Evolutionary conservation across 2,113 vertebrate species (phyloP).

Genomic region (Lutjanus erythropterus): DNA sequence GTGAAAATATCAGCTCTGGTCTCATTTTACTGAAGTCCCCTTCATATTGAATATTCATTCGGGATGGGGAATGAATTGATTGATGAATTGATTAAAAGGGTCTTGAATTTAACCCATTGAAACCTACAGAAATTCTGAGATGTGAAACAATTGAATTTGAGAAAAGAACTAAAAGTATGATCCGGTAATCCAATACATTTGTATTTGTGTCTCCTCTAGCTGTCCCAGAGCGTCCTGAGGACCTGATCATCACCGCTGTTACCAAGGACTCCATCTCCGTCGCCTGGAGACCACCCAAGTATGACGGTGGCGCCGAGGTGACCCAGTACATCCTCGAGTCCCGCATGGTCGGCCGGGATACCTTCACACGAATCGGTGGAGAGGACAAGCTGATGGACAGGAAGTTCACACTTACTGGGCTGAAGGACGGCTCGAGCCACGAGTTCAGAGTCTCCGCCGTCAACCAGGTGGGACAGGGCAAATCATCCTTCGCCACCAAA

Average conservation of each 20-base stretch:
- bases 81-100: no score
- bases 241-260: constrained; percentile 92
- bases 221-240: constrained; percentile 96
- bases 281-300: constrained; percentile 97
- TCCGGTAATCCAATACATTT: not conserved
- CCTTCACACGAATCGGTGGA: constrained; percentile 88
- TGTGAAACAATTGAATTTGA: no score
- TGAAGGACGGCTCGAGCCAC: constrained; percentile 94
- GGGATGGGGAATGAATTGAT: no score
- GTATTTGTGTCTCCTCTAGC: constrained; percentile 77
- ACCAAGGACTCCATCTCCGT: constrained; percentile 92
- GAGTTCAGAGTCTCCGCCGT: constrained; percentile 96
- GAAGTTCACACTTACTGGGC: constrained; percentile 90
- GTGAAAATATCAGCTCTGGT: no score
- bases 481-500: constrained; percentile 95
- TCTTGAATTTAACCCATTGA: no score
- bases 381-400: constrained; percentile 92
- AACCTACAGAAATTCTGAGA: no score
- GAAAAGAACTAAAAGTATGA: no score
- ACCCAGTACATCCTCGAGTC: constrained; percentile 93
- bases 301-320: constrained; percentile 95
- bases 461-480: constrained; percentile 95
- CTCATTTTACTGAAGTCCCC: no score
- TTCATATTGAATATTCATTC: no score
- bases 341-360: constrained; percentile 93